phyloP scores from a whole-genome alignment of 2,888 invertebrate species.

The Nysson spinosus region DNA sequence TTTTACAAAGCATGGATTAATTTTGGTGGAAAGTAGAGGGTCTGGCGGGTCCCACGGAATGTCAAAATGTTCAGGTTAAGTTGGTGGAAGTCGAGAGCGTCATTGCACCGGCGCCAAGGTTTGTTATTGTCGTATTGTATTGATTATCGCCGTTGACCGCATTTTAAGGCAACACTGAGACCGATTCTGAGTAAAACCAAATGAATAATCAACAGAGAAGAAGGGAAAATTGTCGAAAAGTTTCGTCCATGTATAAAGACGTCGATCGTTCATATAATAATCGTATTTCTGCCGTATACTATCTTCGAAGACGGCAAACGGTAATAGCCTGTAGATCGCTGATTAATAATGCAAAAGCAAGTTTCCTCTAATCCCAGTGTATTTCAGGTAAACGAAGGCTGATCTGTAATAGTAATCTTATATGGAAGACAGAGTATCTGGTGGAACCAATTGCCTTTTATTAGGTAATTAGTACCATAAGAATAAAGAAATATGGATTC shows the following conservation, averaged over 20 bases:
- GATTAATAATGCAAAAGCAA: too few species aligned
- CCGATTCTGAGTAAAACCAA: slow-evolving; percentile 33
- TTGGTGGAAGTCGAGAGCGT: slow-evolving; percentile 22
- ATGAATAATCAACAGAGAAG: slow-evolving; percentile 26
- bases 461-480: slow-evolving; percentile 9
- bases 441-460: slow-evolving; percentile 2
- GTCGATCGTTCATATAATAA: slow-evolving; percentile 6
- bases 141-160: slow-evolving; percentile 56
- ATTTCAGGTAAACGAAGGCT: slow-evolving; percentile 25
- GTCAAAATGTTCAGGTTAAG: slow-evolving; percentile 36
- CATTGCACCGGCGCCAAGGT: slow-evolving; percentile 61
- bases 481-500: slow-evolving; percentile 68
- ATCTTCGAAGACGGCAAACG: slow-evolving; percentile 6
- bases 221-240: slow-evolving; percentile 5
- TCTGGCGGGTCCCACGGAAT: background rate
- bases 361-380: slow-evolving; percentile 6
- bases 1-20: too few species aligned
- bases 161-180: slow-evolving; percentile 23
- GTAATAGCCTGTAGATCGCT: slow-evolving; percentile 26
- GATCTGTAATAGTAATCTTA: slow-evolving; percentile 2
- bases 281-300: slow-evolving; percentile 2
- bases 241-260: slow-evolving; percentile 9
- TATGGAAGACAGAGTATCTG: slow-evolving; percentile 18
- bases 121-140: slow-evolving; percentile 61
- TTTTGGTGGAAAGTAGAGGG: too few species aligned